Percentiles rank a stretch among this genome's conserved stretches.
Evolutionary conservation across 2,888 invertebrate species (phyloP).

Genomic region (Amphimallon solstitiale): DNA sequence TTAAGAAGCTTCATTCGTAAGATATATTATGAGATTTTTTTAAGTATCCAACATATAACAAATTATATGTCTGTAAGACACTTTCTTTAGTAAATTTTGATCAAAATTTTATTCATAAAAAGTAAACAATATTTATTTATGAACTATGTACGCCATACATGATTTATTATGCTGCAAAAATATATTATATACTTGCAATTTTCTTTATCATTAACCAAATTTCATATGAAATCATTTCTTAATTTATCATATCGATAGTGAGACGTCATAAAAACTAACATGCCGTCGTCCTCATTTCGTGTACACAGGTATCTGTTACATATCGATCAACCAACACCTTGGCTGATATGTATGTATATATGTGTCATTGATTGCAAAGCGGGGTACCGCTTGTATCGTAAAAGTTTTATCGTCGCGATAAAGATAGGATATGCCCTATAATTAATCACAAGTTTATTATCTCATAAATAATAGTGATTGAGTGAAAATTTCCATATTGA

Average conservation of each 20-base stretch:
- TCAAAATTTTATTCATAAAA: no score
- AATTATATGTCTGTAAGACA: no score
- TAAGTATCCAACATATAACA: no score
- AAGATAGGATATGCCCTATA: neutral
- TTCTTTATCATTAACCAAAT: no score
- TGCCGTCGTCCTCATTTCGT: neutral
- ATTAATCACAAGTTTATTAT: constrained; percentile 2
- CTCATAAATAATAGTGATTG: neutral
- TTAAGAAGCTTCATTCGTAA: no score
- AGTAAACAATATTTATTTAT: no score
- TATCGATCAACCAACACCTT: neutral
- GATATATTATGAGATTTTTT: no score
- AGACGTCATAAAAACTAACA: neutral
- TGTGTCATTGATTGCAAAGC: neutral
- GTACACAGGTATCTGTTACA: neutral
- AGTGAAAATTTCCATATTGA: no score
- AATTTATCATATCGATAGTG: neutral
- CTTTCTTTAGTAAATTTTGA: no score
- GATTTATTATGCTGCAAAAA: no score
- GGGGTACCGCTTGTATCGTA: neutral
- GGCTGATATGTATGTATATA: neutral
- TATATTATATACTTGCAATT: no score
- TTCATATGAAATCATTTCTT: neutral
- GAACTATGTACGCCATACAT: no score
- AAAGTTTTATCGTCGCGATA: neutral